Percentiles rank a stretch among this genome's conserved stretches.
Conservation (phyloP, 2,797 vertebrate species). For the Hippopotamyrus pictus region DNA sequence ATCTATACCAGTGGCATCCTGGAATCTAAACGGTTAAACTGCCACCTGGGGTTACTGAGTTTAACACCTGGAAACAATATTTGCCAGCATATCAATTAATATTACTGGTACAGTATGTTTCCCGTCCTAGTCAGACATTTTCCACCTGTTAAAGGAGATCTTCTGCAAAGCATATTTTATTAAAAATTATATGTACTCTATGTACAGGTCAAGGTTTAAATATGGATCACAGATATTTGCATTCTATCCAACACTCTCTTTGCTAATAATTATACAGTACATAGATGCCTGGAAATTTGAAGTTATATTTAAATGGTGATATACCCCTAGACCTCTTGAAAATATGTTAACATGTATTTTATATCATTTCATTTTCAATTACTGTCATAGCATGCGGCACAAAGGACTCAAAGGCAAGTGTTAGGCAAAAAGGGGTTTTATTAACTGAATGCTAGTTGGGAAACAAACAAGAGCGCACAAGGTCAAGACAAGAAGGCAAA, state of each 20-base stretch:
- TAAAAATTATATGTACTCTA: background rate
- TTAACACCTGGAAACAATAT: background rate
- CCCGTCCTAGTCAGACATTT: background rate
- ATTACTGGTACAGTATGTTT: background rate
- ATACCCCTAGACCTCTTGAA: background rate
- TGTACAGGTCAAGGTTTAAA: background rate
- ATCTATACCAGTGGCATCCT: background rate
- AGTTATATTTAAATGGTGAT: background rate
- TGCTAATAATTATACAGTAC: background rate
- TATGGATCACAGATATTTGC: background rate
- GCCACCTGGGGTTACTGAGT: background rate
- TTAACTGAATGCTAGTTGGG: background rate
- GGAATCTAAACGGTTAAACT: background rate
- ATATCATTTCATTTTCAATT: background rate
- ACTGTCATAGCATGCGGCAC: background rate
- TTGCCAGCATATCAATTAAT: background rate
- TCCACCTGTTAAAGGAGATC: background rate
- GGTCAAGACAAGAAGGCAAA: background rate
- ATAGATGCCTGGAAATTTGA: background rate
- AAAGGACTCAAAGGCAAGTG: background rate
- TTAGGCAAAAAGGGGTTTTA: background rate
- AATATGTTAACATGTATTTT: background rate
- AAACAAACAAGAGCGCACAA: background rate
- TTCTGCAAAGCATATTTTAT: background rate
- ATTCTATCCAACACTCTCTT: background rate